These are phyloP conservation scores for Acanthornis magna DNA, from an alignment of 2,797 vertebrate genomes.

Conservation along the genomic window DNA sequence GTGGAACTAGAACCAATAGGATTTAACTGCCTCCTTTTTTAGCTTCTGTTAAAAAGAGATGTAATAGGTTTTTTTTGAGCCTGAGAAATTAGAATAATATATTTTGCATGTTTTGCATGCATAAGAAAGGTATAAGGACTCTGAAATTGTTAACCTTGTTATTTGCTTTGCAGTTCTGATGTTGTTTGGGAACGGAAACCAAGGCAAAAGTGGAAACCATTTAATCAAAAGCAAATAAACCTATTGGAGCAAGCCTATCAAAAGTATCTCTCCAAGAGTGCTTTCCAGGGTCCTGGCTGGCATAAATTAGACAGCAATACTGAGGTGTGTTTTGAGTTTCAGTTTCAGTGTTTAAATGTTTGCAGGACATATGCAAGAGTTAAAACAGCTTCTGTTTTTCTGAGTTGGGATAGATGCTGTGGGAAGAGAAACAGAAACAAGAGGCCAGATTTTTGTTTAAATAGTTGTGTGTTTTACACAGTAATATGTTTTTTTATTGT, in stretches of 20 bases:
- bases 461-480: not conserved
- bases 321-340: slow-evolving; percentile 78
- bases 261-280: slow-evolving; percentile 69
- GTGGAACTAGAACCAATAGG: not conserved
- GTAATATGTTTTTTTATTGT: not conserved
- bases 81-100: not conserved
- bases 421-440: not conserved
- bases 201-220: slow-evolving; percentile 92
- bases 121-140: not conserved
- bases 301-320: slow-evolving; percentile 83
- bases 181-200: slow-evolving; percentile 95
- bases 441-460: not conserved
- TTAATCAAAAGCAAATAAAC: slow-evolving; percentile 91
- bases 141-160: not conserved
- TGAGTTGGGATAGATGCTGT: not conserved
- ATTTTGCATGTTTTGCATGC: not conserved
- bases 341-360: not conserved
- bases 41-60: not conserved
- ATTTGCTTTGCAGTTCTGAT: slow-evolving; percentile 82
- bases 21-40: not conserved
- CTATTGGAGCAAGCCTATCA: slow-evolving; percentile 89
- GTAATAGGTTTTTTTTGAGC: accelerated
- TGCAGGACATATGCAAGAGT: not conserved
- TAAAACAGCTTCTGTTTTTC: not conserved
- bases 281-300: slow-evolving; percentile 72